Evolutionary conservation across 2,888 invertebrate genomes (phyloP).

Genomic region (Lamellibrachia columna): DNA sequence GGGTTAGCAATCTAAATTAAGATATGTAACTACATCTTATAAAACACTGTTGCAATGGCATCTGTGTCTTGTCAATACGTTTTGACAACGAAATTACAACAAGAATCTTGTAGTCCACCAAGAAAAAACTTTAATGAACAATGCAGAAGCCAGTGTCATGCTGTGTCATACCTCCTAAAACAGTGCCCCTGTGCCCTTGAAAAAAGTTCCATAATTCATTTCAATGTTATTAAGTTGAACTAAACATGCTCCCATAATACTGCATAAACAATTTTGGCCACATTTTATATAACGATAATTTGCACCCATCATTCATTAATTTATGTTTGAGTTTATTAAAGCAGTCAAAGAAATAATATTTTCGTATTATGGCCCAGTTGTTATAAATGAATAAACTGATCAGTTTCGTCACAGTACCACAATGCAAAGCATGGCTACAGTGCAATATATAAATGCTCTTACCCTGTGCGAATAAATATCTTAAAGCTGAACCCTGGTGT

Average conservation of each 20-base stretch:
- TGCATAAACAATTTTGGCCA: not conserved
- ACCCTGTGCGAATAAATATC: not conserved
- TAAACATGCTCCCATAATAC: not conserved
- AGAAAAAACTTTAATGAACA: too few species aligned
- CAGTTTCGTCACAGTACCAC: not conserved
- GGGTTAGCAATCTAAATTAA: not conserved
- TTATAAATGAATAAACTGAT: not conserved
- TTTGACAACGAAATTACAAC: too few species aligned
- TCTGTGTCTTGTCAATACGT: not conserved
- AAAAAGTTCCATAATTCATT: not conserved
- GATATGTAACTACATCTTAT: too few species aligned
- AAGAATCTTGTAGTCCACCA: too few species aligned
- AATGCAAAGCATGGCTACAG: not conserved
- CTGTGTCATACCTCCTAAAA: too few species aligned
- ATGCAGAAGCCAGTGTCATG: too few species aligned
- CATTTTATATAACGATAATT: not conserved
- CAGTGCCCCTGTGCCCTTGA: too few species aligned
- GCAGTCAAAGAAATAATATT: not conserved
- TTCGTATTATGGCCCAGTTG: not conserved
- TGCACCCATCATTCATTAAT: not conserved
- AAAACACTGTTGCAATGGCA: not conserved
- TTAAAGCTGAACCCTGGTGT: not conserved
- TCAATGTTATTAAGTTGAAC: not conserved
- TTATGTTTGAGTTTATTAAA: not conserved
- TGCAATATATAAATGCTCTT: not conserved